Base-by-base conservation (phyloP, 2,797 vertebrate genomes). In the Channallabes apus region DNA sequence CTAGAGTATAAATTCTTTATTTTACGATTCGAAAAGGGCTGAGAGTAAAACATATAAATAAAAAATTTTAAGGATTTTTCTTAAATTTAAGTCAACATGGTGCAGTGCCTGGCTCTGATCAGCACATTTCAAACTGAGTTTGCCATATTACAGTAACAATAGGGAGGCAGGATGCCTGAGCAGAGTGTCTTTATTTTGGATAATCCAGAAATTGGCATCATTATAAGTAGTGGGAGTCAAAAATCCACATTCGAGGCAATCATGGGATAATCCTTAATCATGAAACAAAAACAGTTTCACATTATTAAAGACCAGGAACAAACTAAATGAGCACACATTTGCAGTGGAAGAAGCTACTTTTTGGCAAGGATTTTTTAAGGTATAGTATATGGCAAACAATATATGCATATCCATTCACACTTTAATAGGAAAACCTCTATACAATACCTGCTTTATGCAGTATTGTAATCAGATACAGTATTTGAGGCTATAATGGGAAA, bases 51-150 rank as follows among this genome's bases (percentile, higher is more conserved):
- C 32, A 38, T 18, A 32, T 32, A 68, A 32, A 41, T 51, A 27
- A n/a, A 51, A 78, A n/a, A 62, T 41, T n/a, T 64, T 18, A 8
- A 11, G 27, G n/a, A 27, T 75, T 76, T 32, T 32, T 8, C 14
- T 4, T 41, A 41, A 18, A 71, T 62, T 38, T 2, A 61, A 78
- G n/a, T 29, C 59, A 65, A 29, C 17, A 22, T 51, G 54, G 54
- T 71, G 67, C 67, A 71, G 9, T 9, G 78, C 61, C 29, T 65
- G 38, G 78, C 59, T 29, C 35, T 71, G 24, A 58, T 69, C 51
- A 14, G 29, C 35, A 82, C 80, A 56, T 82, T 78, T 87, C 58
- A 71, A 72, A 71, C 51, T 38, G 81, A 72, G 80, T 56, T 82
- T 51, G 54, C 67, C 7, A 27, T 61, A 72, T 71, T 82, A 72